Evolutionary conservation across 2,888 invertebrate species (phyloP), one percentile per base, ranked within the genome.

Genomic region (Phyllotreta striolata): DNA sequence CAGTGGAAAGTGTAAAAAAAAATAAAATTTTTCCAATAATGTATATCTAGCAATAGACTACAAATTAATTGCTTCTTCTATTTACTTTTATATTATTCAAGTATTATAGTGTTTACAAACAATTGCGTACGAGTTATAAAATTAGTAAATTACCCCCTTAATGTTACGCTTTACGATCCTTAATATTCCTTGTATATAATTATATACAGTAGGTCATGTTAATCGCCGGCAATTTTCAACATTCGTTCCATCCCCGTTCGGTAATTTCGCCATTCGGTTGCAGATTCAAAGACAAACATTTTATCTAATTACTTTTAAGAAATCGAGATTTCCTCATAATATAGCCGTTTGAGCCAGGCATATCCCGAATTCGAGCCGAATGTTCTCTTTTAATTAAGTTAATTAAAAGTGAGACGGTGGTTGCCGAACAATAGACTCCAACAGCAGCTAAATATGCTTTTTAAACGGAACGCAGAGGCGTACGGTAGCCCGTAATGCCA

Each of bases 291-390:
- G 63, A 63, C 65, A 63, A 67, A 61, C 65, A 57, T 63, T 67
- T 65, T 55, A 65, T 65, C 67, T 67, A 67, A 67, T 67, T 67
- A 67, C 65, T 63, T 62, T 60, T 63, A 62, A 67, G 63, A 63
- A 67, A 67, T 67, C 65, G 65, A 65, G 67, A 67, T 67, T 63
- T 63, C 62, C 65, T 67, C 63, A 66, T 66, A 63, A 65, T 65
- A 62, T 61, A 63, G 63, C 58, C 65, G 52, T 67, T 67, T 58
- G 58, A 49, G 63, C 61, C 62, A 38, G 62, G 55, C 67, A 65
- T 67, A 67, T 67, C 65, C 57, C 49, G 47, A 61, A 65, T 65
- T 59, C 63, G 41, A 52, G 59, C 60, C 38, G 60, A 65, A 63
- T 65, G 63, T 51, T 67, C 61, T 56, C 61, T 55, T 67, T 62